Evolutionary conservation across 2,113 vertebrate genomes (phyloP), one percentile per base, ranked within the genome.

Genomic region (Ochotona curzoniae): DNA sequence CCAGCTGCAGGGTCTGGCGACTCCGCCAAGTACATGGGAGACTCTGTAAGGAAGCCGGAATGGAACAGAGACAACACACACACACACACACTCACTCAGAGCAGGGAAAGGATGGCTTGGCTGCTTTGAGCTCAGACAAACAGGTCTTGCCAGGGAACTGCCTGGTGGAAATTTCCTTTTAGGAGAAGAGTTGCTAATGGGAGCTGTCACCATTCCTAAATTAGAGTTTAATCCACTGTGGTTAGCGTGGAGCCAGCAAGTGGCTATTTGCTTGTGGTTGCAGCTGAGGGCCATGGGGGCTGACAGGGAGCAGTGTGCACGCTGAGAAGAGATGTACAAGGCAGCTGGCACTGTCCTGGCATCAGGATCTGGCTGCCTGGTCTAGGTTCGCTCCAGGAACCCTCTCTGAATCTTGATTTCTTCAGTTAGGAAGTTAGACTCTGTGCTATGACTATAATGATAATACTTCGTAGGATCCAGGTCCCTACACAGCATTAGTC

Each of bases 121-220:
- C 21, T 38, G 30, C 26, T 38, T 83, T 38, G 25, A 20, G 69
- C 15, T 47, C 35, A 18, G 51, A 54, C 30, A 8, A 7, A 49
- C 2, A 2, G 63, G 75, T 93, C 69, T 73, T 30, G 23, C 35
- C 13, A 1, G 49, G 38, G 82, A 80, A 57, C 54, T 8, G 74
- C n/a, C 51, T 54, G 20, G 67, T 38, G 69, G 89, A 95, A 93
- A 96, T 70, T 83, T 86, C 70, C 81, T 89, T 54, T 10, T 35
- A 8, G 18, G 32, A 23, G n/a, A 81, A 30, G 70, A 69, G 28
- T 17, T 60, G 76, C 71, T 66, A 54, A 47, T 28, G 30, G 80
- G 67, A 71, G 64, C 76, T 3, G 23, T 96, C 76, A 14, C 47
- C 10, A 21, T 44, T 83, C 69, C 93, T 38, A 69, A 84, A 78